Evolutionary conservation across 2,888 invertebrate species (phyloP), one percentile per base, ranked within the genome.

Genomic region (Eubasilissa splendida): DNA sequence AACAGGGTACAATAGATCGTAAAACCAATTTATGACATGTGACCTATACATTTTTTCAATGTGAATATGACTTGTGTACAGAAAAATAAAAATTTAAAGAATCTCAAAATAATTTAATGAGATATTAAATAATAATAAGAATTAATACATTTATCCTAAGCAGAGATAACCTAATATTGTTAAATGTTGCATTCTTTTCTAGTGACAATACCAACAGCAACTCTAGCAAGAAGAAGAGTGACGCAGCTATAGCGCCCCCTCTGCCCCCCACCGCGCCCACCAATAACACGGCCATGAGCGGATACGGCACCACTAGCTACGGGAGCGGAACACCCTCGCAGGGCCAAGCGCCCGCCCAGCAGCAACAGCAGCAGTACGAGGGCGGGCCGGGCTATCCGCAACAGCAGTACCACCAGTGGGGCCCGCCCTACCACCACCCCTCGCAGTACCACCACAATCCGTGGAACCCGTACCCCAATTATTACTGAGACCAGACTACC

Each of bases 391-490:
- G 89, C 86, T 87, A 87, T 66, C 90, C 90, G 86, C 87, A 89
- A 85, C 88, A 88, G 86, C 81, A 75, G 50, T 82, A 79, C 84
- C 89, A 77, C 84, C 89, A 89, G 86, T 88, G 89, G 84, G 73
- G 78, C 9, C 71, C 78, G 12, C n/a, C 71, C 87, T 90, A 90
- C 86, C 90, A 90, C 68, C 88, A 90, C 73, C 88, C 88, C 3
- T 89, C 90, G 80, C 89, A 89, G 82, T 90, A 90, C 85, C 90
- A 88, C 84, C 88, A 89, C 52, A 88, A 88, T 84, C 88, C 90
- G 54, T 90, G 90, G 90, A 88, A 88, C 33, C 89, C 90, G 84
- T 90, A 90, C 85, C 88, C 89, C 77, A 90, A 90, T 85, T 91
- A 91, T 85, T 91, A 90, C 86, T 90, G 88, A 81, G 22, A n/a